These are phyloP conservation scores for Lissonota sp. DNA, from an alignment of 2,888 invertebrate species.

Conservation along the genomic window DNA sequence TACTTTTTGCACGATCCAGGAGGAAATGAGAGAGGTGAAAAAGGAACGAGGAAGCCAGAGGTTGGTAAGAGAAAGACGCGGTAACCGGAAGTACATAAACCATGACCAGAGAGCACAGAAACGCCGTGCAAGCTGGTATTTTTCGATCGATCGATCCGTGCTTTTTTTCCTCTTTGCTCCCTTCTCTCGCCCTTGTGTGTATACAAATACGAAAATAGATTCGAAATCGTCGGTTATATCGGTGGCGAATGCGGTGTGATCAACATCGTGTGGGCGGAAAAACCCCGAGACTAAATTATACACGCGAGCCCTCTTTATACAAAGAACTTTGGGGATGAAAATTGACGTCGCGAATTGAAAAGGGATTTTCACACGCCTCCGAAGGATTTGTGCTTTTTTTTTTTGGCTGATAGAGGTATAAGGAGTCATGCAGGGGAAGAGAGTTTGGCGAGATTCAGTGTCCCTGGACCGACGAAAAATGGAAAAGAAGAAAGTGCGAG, in stretches of 20 bases:
- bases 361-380: too few species aligned
- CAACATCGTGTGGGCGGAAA: conserved; percentile 2
- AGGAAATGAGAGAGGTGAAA: conserved; percentile 16
- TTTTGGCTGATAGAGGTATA: neutral
- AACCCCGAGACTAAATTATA: neutral
- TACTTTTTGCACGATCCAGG: neutral
- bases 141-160: conserved; percentile 40
- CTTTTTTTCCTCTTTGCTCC: conserved; percentile 1
- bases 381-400: too few species aligned
- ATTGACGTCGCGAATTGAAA: neutral
- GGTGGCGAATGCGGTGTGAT: conserved; percentile 7
- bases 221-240: neutral
- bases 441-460: neutral
- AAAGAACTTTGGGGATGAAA: neutral
- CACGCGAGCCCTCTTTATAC: neutral
- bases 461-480: too few species aligned
- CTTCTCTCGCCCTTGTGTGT: conserved; percentile 11
- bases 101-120: conserved; percentile 60
- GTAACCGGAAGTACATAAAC: conserved; percentile 33
- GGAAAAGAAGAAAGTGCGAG: neutral
- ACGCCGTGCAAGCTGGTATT: conserved; percentile 48
- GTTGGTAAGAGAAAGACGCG: conserved; percentile 6
- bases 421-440: conserved; percentile 8
- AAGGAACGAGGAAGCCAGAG: too few species aligned
- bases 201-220: conserved; percentile 30